Evolutionary conservation across 2,113 vertebrate species (phyloP).

Genomic region (Cyphomyrus discorhynchus): DNA sequence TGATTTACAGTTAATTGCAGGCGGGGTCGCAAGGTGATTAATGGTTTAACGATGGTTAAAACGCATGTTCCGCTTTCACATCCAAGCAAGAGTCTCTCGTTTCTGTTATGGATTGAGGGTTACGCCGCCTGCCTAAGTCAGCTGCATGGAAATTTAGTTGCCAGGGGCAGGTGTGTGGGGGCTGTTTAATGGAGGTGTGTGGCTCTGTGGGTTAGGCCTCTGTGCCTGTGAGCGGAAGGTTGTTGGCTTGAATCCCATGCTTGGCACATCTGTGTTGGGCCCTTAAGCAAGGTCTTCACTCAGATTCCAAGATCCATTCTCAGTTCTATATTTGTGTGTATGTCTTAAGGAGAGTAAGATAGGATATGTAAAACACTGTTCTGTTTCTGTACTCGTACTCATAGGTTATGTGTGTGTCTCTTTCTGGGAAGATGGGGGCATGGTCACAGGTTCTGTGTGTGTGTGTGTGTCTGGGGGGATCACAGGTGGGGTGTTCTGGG

Average conservation of each 20-base stretch:
- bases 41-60: constrained; percentile 6
- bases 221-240: background rate
- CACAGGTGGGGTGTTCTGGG: background rate
- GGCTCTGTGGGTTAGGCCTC: background rate
- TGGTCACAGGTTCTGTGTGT: background rate
- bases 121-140: background rate
- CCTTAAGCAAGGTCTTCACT: background rate
- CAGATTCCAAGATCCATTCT: background rate
- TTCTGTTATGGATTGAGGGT: background rate
- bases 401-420: background rate
- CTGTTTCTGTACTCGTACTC: background rate
- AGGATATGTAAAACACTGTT: background rate
- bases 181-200: background rate
- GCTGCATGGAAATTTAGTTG: background rate
- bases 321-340: background rate
- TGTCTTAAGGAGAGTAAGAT: background rate
- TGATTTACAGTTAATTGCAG: constrained; percentile 4
- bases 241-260: background rate
- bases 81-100: background rate
- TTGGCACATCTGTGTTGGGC: background rate
- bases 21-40: background rate
- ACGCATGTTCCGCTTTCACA: background rate
- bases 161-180: background rate
- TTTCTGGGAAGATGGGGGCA: background rate
- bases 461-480: background rate